phyloP scores from a whole-genome alignment of 1,140 invertebrate species.

The Vanessa tameamea region DNA sequence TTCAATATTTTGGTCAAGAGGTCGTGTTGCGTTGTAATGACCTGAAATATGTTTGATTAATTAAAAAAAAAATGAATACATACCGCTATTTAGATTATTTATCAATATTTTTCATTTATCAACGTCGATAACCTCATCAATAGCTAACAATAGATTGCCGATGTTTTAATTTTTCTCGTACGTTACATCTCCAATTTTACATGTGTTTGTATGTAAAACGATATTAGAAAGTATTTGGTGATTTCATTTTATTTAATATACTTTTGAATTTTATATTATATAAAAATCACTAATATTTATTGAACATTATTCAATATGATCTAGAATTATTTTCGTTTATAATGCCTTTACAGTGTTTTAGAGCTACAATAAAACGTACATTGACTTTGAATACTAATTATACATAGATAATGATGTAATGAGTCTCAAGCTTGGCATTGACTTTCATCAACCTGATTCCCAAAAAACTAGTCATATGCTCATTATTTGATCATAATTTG shows the following conservation, averaged over 20 bases:
- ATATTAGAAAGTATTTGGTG: background rate
- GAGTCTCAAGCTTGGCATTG: slow-evolving; percentile 53
- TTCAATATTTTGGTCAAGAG: slow-evolving; percentile 25
- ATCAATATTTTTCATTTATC: no score
- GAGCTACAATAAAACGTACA: background rate
- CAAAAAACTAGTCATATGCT: slow-evolving; percentile 44
- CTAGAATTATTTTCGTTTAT: no score
- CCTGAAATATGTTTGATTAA: background rate
- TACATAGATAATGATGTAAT: background rate
- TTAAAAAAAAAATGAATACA: no score
- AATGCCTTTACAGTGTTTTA: background rate
- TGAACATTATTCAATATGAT: no score
- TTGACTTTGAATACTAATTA: background rate
- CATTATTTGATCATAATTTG: slow-evolving; percentile 29
- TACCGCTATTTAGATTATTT: background rate
- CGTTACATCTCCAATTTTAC: no score
- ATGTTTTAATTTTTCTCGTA: no score
- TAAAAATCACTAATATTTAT: background rate
- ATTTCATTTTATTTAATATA: background rate
- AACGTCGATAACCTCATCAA: no score
- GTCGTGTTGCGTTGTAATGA: background rate
- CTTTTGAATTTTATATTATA: background rate
- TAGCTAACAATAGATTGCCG: no score
- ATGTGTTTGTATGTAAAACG: no score
- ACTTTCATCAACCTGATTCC: slow-evolving; percentile 51